Conservation (phyloP, 2,888 invertebrate species). For the Drosophila mulleri region DNA sequence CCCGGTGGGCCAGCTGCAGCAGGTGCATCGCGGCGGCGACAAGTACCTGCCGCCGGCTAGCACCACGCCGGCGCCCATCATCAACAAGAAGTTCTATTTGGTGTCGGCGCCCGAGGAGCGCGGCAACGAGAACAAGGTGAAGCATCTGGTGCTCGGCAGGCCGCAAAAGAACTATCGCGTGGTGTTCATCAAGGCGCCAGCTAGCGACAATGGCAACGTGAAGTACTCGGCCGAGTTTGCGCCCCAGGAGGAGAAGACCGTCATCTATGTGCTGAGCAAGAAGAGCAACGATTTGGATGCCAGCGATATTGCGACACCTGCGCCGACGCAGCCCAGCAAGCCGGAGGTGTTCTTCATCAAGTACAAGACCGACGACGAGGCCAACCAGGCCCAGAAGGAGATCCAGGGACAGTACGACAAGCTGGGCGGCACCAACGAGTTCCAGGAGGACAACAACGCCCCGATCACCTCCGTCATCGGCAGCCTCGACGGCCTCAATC, state of each 20-base stretch:
- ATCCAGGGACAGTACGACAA: slow-evolving; percentile 84
- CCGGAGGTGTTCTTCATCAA: slow-evolving; percentile 85
- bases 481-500: slow-evolving; percentile 79
- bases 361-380: slow-evolving; percentile 85
- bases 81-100: slow-evolving; percentile 84
- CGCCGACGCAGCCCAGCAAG: slow-evolving; percentile 84
- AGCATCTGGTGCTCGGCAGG: slow-evolving; percentile 83
- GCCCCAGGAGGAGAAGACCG: slow-evolving; percentile 85
- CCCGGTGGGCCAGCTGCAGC: slow-evolving; percentile 15
- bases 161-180: slow-evolving; percentile 84
- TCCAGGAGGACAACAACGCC: slow-evolving; percentile 78
- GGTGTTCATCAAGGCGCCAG: slow-evolving; percentile 84
- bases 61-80: slow-evolving; percentile 78
- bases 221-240: slow-evolving; percentile 83
- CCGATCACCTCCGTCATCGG: slow-evolving; percentile 82
- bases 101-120: slow-evolving; percentile 84
- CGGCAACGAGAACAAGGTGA: slow-evolving; percentile 73
- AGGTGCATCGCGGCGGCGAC: slow-evolving; percentile 70
- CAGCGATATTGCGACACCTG: slow-evolving; percentile 81
- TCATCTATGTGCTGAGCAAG: slow-evolving; percentile 84
- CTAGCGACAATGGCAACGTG: slow-evolving; percentile 72
- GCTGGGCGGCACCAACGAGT: slow-evolving; percentile 81
- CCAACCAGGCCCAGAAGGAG: slow-evolving; percentile 83
- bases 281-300: slow-evolving; percentile 83
- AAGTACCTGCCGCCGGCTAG: slow-evolving; percentile 79